Evolutionary conservation across 2,888 invertebrate genomes (phyloP).

Genomic region (Apodemia duryi): DNA sequence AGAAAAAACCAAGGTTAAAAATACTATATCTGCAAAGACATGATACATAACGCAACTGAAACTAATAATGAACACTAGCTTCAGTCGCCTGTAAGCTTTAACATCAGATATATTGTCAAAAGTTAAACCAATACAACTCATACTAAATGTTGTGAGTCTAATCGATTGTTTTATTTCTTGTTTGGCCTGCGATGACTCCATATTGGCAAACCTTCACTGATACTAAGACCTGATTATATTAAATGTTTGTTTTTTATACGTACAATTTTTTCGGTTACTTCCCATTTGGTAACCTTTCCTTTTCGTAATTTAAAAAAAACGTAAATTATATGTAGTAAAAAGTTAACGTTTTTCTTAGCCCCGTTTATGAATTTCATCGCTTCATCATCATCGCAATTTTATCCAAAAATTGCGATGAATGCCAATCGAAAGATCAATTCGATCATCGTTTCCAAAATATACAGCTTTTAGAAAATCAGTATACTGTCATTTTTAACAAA

Average conservation of each 20-base stretch:
- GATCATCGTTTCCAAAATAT: too few relatives aligned
- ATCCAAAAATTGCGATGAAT: too few relatives aligned
- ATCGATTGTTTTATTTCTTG: constrained; percentile 58
- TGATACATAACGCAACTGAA: constrained; percentile 59
- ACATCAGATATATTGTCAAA: constrained; percentile 46
- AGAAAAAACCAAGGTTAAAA: constrained; percentile 58
- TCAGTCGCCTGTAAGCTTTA: constrained; percentile 44
- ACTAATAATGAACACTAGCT: constrained; percentile 55
- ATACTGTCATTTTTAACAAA: too few relatives aligned
- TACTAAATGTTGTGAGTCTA: constrained; percentile 51
- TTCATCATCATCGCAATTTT: too few relatives aligned
- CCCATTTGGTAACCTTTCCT: neutral
- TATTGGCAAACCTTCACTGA: neutral
- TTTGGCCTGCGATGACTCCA: constrained; percentile 41
- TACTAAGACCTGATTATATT: neutral
- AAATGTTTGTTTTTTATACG: neutral
- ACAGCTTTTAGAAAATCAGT: too few relatives aligned
- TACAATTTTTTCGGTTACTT: neutral
- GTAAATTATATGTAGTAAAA: neutral
- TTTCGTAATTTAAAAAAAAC: neutral
- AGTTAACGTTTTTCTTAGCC: neutral
- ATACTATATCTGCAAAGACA: constrained; percentile 58
- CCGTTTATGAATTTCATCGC: too few relatives aligned
- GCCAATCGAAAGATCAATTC: too few relatives aligned
- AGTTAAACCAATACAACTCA: constrained; percentile 58